Evolutionary conservation across 2,113 vertebrate genomes (phyloP).

Genomic region (Vulpes vulpes): DNA sequence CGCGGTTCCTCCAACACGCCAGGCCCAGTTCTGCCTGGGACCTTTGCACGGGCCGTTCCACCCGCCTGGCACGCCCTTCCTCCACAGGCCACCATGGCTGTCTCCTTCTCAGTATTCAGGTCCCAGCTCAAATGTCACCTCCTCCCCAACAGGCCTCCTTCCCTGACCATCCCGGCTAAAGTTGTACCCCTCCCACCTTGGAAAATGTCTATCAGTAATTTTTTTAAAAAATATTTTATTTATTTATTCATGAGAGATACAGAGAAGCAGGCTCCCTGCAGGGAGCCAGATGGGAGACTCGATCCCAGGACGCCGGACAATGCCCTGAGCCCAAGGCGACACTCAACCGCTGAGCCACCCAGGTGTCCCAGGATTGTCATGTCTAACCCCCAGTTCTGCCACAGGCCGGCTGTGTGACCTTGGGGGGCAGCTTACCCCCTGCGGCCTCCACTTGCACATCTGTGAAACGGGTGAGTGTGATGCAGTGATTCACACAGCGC

Average conservation of each 20-base stretch:
- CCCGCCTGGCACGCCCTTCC: neutral
- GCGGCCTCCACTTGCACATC: neutral
- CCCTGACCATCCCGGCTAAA: neutral
- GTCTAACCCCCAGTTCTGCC: neutral
- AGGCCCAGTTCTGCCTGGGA: neutral
- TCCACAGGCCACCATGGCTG: neutral
- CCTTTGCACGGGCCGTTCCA: neutral
- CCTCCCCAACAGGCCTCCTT: neutral
- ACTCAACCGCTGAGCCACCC: too few species aligned
- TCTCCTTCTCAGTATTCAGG: neutral
- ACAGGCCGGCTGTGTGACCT: neutral
- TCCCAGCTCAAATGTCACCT: neutral
- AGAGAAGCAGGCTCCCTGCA: too few species aligned
- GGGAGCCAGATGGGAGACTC: too few species aligned
- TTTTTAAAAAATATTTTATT: too few species aligned
- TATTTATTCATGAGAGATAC: too few species aligned
- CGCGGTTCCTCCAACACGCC: accelerated
- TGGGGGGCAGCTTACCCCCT: neutral
- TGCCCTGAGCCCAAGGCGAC: too few species aligned
- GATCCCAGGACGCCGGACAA: too few species aligned
- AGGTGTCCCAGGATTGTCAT: too few species aligned
- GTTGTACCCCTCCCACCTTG: neutral
- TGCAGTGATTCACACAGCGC: neutral
- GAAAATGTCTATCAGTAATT: too few species aligned
- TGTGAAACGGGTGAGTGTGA: neutral